Percentiles rank a stretch among this genome's conserved stretches.
These are phyloP conservation scores for Uloborus diversus DNA, from an alignment of 1,140 invertebrate species.

Conservation along the genomic window DNA sequence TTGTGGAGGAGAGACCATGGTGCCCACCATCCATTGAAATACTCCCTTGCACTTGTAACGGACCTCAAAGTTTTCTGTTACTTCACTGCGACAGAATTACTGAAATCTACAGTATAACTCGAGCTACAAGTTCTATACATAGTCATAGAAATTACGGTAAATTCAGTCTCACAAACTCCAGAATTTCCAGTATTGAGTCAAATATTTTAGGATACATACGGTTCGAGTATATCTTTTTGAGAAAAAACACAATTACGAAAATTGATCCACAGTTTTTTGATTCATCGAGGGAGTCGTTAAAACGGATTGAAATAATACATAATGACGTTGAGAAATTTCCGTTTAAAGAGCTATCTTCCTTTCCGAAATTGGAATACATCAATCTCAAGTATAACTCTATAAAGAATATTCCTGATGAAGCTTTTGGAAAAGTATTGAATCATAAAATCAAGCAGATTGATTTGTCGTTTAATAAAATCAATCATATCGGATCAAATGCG, in stretches of 20 bases:
- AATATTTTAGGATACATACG: constrained; percentile 22
- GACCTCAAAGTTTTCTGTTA: constrained; percentile 34
- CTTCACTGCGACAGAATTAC: constrained; percentile 44
- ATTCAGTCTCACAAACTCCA: constrained; percentile 50
- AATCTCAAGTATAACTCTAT: constrained; percentile 49
- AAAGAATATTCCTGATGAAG: constrained; percentile 51
- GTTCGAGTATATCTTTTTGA: constrained; percentile 44
- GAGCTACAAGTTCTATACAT: neutral
- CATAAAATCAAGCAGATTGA: constrained; percentile 47
- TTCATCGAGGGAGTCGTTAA: constrained; percentile 23
- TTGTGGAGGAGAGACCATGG: constrained; percentile 18
- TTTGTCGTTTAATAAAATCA: constrained; percentile 57
- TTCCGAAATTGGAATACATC: constrained; percentile 47
- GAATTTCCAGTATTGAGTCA: constrained; percentile 13
- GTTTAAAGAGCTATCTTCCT: constrained; percentile 39
- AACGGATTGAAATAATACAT: constrained; percentile 51
- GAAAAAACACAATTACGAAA: constrained; percentile 35
- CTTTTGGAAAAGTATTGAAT: constrained; percentile 29
- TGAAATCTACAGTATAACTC: constrained; percentile 8
- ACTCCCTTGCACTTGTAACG: constrained; percentile 49
- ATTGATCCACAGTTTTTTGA: constrained; percentile 33
- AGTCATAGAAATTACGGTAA: constrained; percentile 23
- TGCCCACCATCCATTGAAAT: constrained; percentile 37
- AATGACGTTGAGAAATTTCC: constrained; percentile 54
- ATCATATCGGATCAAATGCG: constrained; percentile 47